Conservation (phyloP, 2,113 vertebrate species). For the Chrysemys picta region DNA sequence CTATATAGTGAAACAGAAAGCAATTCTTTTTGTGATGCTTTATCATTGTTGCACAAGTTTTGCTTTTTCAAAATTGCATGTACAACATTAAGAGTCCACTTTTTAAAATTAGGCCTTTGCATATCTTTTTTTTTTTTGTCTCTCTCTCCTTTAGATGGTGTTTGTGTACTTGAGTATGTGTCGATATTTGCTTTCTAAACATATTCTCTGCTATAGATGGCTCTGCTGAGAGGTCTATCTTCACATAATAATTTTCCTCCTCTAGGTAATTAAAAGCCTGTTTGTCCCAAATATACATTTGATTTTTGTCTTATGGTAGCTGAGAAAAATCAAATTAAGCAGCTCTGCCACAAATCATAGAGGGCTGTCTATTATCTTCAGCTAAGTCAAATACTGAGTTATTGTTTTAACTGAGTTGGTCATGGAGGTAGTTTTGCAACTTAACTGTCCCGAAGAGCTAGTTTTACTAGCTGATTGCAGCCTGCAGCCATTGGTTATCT, state of each 20-base stretch:
- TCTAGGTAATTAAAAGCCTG: conserved; percentile 20
- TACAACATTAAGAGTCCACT: background rate
- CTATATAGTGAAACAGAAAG: background rate
- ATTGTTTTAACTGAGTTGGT: conserved; percentile 16
- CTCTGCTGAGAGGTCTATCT: background rate
- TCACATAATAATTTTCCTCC: background rate
- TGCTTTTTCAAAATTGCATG: background rate
- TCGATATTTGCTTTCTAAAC: background rate
- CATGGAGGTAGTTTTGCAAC: conserved; percentile 18
- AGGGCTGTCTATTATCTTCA: background rate
- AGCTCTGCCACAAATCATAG: background rate
- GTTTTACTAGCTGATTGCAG: background rate
- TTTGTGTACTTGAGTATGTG: background rate
- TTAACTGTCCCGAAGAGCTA: conserved; percentile 5
- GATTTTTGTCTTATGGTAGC: background rate
- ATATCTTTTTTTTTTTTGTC: background rate
- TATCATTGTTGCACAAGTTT: background rate
- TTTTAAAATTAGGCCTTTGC: background rate
- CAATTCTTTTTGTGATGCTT: background rate
- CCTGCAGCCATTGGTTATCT: background rate
- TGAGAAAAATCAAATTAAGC: conserved; percentile 10
- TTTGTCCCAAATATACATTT: background rate
- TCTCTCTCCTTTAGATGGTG: background rate
- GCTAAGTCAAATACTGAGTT: background rate
- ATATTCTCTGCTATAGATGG: background rate